Evolutionary conservation across 2,113 vertebrate species (phyloP), one percentile per base, ranked within the genome.

Genomic region (Cathartes aura): DNA sequence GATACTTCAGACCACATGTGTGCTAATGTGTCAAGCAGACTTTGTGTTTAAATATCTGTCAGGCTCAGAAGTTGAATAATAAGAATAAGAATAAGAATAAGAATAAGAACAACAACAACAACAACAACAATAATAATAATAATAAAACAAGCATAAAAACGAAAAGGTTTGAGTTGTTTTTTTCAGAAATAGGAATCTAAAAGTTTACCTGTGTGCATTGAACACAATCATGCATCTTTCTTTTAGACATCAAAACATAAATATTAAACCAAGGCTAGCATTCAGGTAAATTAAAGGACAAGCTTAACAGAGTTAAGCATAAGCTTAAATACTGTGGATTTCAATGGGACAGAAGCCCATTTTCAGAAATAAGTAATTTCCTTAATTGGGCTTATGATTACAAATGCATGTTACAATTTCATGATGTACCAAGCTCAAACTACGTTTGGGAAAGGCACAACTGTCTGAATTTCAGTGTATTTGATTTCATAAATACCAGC

Each of bases 401-500:
- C 19, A 92, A 90, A 79, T 24, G 6, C 5, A n/a, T 29, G 21
- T 26, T 82, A 55, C 11, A 85, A 59, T 82, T 45, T 34, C 22
- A 11, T 26, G 26, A 59, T 16, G 60, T 34, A 82, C 48, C 32
- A 89, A 60, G 34, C 17, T 27, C 48, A 74, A 64, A 50, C 19
- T 38, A 42, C 3, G 5, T 59, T 79, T 93, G 38, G 36, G 81
- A 96, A 96, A 89, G 47, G 40, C 43, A 75, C 45, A 43, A 56
- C 8, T 59, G 24, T 45, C 36, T 47, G n/a, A 63, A 68, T 80
- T 75, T 63, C 58, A 34, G 19, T 36, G 11, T 17, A 29, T 22
- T 80, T 72, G 63, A 48, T 93, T 93, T 86, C 47, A 42, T 47
- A 81, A 89, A 93, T 15, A 91, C 13, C 81, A 95, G 1, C 38